Evolutionary conservation across 2,888 invertebrate genomes (phyloP), one percentile per base, ranked within the genome.

Genomic region (Megamerina dolium): DNA sequence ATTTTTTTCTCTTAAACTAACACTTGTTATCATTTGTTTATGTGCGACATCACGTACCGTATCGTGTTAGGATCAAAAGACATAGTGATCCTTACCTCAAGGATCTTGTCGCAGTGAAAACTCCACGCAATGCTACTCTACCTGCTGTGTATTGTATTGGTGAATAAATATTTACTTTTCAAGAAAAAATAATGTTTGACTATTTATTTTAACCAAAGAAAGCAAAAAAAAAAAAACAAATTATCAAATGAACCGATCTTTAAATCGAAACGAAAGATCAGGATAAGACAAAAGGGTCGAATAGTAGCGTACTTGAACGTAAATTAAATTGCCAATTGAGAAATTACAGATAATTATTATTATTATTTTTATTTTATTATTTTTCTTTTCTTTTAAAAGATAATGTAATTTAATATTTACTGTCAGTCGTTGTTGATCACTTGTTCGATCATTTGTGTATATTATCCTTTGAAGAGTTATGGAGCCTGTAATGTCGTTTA

Each of bases 11-110:
- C n/a, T n/a, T n/a, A 26, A 36, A 30, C 32, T 31, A 44, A 48
- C 46, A 50, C 46, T 50, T 50, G 46, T 36, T 45, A 49, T 49
- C 49, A 42, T 42, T 40, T 36, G 26, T 19, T 21, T 42, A 14
- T 10, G 23, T 19, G 16, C 8, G 10, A 8, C 17, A 26, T 29
- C 13, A 29, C n/a, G 41, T 26, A 10, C 18, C 17, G 20, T 26
- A 13, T 17, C 21, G 16, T 26, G 30, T 19, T 35, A 21, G 29
- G 29, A 35, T 35, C 41, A 39, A 39, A 48, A 33, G n/a, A 26
- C 43, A 38, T 36, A 37, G 9, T 26, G 37, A 43, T 35, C 32
- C 19, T 31, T 40, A 37, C n/a, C n/a, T 40, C 40, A 43, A 42
- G 30, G 33, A 45, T 45, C 20, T 41, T 9, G 27, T 37, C 29